phyloP scores from a whole-genome alignment of 2,113 vertebrate genomes.

The Rostratula benghalensis region DNA sequence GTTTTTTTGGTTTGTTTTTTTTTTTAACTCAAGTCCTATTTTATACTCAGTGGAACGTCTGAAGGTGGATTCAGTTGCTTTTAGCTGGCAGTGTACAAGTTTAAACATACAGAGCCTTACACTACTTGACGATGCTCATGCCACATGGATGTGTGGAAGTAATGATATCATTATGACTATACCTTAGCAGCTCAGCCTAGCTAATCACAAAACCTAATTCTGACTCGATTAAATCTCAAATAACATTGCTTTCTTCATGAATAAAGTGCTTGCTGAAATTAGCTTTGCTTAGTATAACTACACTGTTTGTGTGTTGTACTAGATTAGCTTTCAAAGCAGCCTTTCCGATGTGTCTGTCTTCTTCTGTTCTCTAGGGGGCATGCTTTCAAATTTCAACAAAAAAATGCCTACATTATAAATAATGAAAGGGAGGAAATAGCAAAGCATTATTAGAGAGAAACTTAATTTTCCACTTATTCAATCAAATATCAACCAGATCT shows the following conservation, averaged over 20 bases:
- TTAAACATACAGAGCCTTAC: constrained; percentile 2
- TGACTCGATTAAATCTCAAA: constrained; percentile 64
- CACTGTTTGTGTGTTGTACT: constrained; percentile 19
- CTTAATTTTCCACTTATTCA: constrained; percentile 69
- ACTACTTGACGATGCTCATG: neutral
- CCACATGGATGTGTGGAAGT: constrained; percentile 33
- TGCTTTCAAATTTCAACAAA: constrained; percentile 4
- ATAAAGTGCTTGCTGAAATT: constrained; percentile 65
- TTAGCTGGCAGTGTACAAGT: neutral
- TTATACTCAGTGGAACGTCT: constrained; percentile 41
- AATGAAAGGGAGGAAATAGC: constrained; percentile 29
- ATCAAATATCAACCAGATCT: constrained; percentile 61
- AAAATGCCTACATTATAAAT: constrained; percentile 3
- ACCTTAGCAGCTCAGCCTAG: constrained; percentile 67
- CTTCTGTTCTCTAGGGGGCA: constrained; percentile 53
- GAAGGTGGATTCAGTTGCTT: constrained; percentile 45
- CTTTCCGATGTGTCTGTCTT: neutral
- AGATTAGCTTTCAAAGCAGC: constrained; percentile 42
- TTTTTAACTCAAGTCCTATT: constrained; percentile 12
- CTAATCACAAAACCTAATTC: constrained; percentile 77
- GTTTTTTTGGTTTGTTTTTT: neutral
- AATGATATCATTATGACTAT: constrained; percentile 65
- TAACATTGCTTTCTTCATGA: constrained; percentile 53
- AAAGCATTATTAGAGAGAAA: constrained; percentile 48
- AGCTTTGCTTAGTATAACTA: constrained; percentile 50